Evolutionary conservation across 2,888 invertebrate genomes (phyloP).

Genomic region (Platycnemis pennipes): DNA sequence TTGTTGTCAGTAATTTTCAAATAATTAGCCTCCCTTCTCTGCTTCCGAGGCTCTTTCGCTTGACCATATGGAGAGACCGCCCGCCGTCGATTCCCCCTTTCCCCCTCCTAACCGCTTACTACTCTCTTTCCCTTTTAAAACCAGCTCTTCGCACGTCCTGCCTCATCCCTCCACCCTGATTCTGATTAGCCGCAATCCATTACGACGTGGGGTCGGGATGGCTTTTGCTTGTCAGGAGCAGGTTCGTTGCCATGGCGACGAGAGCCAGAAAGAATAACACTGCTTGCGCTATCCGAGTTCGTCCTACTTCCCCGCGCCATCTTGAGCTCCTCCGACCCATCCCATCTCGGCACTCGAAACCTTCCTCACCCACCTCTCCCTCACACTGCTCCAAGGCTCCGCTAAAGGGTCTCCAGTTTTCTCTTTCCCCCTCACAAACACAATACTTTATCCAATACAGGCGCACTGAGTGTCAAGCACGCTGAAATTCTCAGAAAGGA

Average conservation of each 20-base stretch:
- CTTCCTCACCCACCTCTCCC: no score
- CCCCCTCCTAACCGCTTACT: neutral
- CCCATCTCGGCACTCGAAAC: no score
- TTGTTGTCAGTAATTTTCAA: no score
- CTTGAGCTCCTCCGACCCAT: neutral
- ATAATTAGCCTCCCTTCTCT: no score
- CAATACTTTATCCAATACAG: no score
- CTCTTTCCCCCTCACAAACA: no score
- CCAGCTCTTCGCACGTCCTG: neutral
- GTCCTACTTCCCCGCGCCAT: neutral
- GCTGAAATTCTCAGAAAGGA: no score
- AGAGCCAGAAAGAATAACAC: neutral
- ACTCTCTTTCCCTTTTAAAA: neutral
- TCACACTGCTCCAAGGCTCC: no score
- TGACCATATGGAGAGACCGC: neutral
- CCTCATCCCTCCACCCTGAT: neutral
- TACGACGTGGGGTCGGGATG: neutral
- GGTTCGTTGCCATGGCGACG: conserved; percentile 3
- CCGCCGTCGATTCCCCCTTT: neutral
- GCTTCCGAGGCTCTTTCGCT: neutral
- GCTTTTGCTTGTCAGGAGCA: neutral
- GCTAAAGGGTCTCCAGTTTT: no score
- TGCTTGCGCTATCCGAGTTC: neutral
- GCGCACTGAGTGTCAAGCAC: no score
- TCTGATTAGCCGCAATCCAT: conserved; percentile 18